Conservation (phyloP, 2,113 vertebrate species). For the Dendrocopos noguchii region DNA sequence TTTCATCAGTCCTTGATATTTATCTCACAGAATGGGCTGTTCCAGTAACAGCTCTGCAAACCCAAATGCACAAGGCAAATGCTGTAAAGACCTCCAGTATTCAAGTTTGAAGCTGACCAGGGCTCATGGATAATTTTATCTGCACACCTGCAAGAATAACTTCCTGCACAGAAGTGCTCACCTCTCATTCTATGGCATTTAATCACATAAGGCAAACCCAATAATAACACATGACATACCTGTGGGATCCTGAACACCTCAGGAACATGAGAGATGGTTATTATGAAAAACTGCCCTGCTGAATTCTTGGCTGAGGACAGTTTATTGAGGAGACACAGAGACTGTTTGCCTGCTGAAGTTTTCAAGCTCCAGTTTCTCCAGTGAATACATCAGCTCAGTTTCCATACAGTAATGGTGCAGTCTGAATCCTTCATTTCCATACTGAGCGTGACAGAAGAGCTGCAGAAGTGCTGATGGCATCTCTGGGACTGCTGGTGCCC, state of each 20-base stretch:
- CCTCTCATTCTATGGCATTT: not conserved
- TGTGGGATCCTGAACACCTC: slow-evolving; percentile 22
- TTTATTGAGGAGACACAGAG: not conserved
- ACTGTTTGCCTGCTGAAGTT: not conserved
- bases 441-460: not conserved
- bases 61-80: not conserved
- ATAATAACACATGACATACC: not conserved
- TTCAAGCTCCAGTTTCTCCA: slow-evolving; percentile 14
- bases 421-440: slow-evolving; percentile 21
- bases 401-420: not conserved
- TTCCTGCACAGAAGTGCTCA: not conserved
- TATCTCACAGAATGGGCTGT: not conserved
- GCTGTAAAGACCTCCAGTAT: not conserved
- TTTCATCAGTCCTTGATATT: not conserved
- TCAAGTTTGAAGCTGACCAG: not conserved
- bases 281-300: not conserved
- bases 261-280: not conserved
- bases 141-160: not conserved
- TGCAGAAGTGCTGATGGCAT: not conserved
- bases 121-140: not conserved
- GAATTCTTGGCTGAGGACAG: not conserved
- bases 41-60: not conserved
- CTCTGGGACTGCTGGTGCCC: not conserved
- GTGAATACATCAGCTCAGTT: not conserved
- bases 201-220: not conserved